A percentile compares a stretch with the other conserved stretches of the same genome.
Evolutionary conservation across 2,888 invertebrate species (phyloP).

Genomic region (Orthosia gracilis): DNA sequence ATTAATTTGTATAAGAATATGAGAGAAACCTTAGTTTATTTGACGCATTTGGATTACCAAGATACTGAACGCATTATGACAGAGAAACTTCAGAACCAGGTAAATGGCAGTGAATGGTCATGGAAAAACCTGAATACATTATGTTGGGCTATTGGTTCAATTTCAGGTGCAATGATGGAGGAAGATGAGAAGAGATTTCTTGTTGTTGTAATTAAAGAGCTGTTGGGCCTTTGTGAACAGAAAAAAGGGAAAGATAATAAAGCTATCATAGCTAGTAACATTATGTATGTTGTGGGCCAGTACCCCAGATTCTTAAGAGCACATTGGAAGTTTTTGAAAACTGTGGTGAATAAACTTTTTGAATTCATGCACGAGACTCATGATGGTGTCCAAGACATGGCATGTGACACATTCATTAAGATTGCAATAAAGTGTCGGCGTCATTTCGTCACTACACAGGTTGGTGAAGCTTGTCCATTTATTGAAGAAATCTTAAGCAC

Average conservation of each 20-base stretch:
- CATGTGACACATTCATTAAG: slow-evolving; percentile 99
- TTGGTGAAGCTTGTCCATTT: slow-evolving; percentile 99
- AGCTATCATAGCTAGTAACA: slow-evolving; percentile 99
- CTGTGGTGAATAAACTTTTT: slow-evolving; percentile 99
- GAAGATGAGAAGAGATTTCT: slow-evolving; percentile 99
- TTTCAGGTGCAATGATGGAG: slow-evolving; percentile 99
- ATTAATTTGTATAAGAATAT: slow-evolving; percentile 99
- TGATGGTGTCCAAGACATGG: slow-evolving; percentile 99
- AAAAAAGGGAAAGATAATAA: slow-evolving; percentile 99
- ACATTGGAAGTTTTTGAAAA: slow-evolving; percentile 99
- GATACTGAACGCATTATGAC: slow-evolving; percentile 99
- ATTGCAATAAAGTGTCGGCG: slow-evolving; percentile 99
- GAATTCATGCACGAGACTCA: slow-evolving; percentile 99
- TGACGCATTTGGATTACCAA: slow-evolving; percentile 99
- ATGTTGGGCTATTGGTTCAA: slow-evolving; percentile 99
- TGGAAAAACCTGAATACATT: slow-evolving; percentile 99
- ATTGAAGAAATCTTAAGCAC: slow-evolving; percentile 99
- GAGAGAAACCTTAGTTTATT: slow-evolving; percentile 99
- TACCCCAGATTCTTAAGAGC: slow-evolving; percentile 99
- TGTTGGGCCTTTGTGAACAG: slow-evolving; percentile 99
- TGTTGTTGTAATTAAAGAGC: slow-evolving; percentile 99
- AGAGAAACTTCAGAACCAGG: slow-evolving; percentile 99
- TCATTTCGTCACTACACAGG: slow-evolving; percentile 99
- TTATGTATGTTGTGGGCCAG: slow-evolving; percentile 99
- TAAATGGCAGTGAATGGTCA: slow-evolving; percentile 99